phyloP scores from a whole-genome alignment of 2,797 vertebrate genomes.

The Danio aesculapii region DNA sequence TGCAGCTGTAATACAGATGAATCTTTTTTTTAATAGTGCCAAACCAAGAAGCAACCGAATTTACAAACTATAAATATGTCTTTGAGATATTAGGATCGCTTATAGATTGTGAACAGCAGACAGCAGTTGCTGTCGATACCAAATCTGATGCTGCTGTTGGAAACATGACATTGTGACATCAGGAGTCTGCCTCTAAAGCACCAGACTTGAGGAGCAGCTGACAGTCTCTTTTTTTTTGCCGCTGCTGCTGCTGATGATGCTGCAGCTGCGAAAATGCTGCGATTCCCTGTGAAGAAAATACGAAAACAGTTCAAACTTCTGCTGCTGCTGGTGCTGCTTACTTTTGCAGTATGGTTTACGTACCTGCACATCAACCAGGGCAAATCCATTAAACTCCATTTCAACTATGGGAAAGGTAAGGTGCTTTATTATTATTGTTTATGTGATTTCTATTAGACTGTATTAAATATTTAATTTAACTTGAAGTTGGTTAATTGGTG shows the following conservation, averaged over 20 bases:
- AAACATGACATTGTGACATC: slow-evolving; percentile 17
- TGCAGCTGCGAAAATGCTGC: slow-evolving; percentile 88
- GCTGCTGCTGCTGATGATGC: slow-evolving; percentile 77
- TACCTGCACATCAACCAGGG: slow-evolving; percentile 97
- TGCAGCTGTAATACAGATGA: neutral
- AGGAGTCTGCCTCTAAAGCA: slow-evolving; percentile 18
- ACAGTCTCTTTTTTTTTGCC: slow-evolving; percentile 56
- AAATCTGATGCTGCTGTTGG: slow-evolving; percentile 74
- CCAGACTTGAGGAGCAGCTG: slow-evolving; percentile 30
- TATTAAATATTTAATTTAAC: neutral
- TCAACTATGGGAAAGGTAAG: slow-evolving; percentile 90
- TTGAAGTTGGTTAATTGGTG: neutral
- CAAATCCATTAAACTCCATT: slow-evolving; percentile 91
- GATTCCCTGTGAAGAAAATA: slow-evolving; percentile 98
- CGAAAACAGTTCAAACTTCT: slow-evolving; percentile 98
- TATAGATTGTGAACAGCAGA: too few relatives aligned
- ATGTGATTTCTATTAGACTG: neutral
- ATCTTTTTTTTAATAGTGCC: neutral
- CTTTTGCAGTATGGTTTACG: slow-evolving; percentile 95
- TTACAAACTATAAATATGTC: neutral
- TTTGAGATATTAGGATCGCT: neutral
- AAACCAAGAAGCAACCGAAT: neutral
- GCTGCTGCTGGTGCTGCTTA: slow-evolving; percentile 91
- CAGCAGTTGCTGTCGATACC: neutral
- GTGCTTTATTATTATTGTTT: too few relatives aligned